phyloP scores from a whole-genome alignment of 1,140 invertebrate genomes.

The Leptonema lineaticorne region DNA sequence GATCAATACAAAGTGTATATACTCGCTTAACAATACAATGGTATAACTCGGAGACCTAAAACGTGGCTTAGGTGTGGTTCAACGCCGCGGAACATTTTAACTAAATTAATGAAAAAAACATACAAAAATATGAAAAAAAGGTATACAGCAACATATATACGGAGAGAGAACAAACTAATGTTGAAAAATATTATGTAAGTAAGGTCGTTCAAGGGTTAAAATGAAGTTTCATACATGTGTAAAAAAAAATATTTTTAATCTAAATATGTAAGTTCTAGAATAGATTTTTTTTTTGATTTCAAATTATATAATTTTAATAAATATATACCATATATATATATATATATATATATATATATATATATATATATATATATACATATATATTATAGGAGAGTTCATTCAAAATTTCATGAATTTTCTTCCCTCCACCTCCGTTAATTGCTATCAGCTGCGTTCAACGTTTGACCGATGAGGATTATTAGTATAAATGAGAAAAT shows the following conservation, averaged over 20 bases:
- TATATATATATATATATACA: neutral
- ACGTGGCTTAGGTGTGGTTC: neutral
- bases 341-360: neutral
- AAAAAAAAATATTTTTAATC: too few species aligned
- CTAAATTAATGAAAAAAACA: neutral
- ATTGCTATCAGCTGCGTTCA: neutral
- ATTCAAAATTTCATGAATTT: too few species aligned
- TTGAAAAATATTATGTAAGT: too few species aligned
- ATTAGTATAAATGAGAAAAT: too few species aligned
- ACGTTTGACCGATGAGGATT: neutral
- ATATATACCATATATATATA: neutral
- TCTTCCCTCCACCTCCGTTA: too few species aligned
- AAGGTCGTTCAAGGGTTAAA: too few species aligned
- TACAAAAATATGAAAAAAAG: too few species aligned
- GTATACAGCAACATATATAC: too few species aligned
- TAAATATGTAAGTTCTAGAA: too few species aligned
- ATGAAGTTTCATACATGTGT: too few species aligned
- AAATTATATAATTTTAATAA: neutral
- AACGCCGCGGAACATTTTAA: neutral
- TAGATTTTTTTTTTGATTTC: too few species aligned
- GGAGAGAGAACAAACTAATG: neutral
- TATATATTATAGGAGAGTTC: too few species aligned
- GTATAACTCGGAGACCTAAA: neutral
- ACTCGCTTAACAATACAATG: neutral
- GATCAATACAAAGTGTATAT: slow-evolving; percentile 13